phyloP scores from a whole-genome alignment of 35 echinoderm and acorn worm genomes.

The Hemicentrotus pulcherrimus region DNA sequence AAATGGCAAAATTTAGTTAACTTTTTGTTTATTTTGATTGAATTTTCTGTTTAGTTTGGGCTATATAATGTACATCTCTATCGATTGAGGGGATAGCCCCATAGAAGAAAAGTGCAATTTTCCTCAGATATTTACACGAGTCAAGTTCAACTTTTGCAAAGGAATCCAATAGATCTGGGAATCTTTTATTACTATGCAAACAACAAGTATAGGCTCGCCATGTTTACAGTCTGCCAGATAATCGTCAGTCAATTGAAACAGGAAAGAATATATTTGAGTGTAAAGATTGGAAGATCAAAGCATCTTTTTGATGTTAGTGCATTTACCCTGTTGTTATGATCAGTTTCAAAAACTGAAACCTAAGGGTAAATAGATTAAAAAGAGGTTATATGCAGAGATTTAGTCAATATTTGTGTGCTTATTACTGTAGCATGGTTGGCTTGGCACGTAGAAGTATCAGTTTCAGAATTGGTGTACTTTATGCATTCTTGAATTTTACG shows the following conservation, averaged over 20 bases:
- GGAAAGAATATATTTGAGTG: neutral
- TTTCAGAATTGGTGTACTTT: slow-evolving; percentile 28
- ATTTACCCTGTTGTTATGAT: slow-evolving; percentile 43
- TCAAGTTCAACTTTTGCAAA: neutral
- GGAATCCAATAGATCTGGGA: neutral
- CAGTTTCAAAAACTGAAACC: neutral
- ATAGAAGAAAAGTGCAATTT: neutral
- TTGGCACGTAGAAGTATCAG: neutral
- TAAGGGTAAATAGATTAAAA: neutral
- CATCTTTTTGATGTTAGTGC: neutral
- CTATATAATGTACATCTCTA: neutral
- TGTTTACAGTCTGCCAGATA: slow-evolving; percentile 24
- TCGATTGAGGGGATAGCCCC: neutral
- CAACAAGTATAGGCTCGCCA: neutral
- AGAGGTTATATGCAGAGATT: neutral
- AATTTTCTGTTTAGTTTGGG: too few relatives aligned
- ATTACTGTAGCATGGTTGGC: neutral
- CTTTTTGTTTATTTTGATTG: too few relatives aligned
- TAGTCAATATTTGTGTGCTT: slow-evolving; percentile 2
- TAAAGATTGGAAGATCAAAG: neutral
- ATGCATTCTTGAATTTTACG: neutral
- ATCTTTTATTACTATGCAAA: slow-evolving; percentile 40
- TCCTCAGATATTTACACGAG: neutral
- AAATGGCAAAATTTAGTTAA: too few relatives aligned
- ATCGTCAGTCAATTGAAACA: neutral